These are phyloP conservation scores for Drosophila meridionalis DNA, from an alignment of 2,888 invertebrate genomes.

Conservation along the genomic window DNA sequence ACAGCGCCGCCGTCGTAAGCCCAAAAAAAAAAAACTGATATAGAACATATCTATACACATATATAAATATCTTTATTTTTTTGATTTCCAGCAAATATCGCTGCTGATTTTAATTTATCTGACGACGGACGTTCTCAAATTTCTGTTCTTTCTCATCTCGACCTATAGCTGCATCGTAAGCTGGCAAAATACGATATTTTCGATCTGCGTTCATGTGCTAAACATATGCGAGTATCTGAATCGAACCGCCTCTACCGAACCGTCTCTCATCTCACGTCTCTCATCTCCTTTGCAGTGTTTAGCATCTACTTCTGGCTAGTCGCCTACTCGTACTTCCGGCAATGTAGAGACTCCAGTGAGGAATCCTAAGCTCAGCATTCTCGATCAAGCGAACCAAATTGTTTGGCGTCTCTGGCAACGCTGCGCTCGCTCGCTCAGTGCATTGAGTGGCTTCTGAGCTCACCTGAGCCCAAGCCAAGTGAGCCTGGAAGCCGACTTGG, in stretches of 20 bases:
- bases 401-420: neutral
- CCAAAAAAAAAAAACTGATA: neutral
- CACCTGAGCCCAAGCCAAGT: neutral
- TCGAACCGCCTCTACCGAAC: neutral
- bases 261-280: neutral
- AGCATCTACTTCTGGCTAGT: constrained; percentile 46
- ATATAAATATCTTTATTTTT: neutral
- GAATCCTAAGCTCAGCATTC: neutral
- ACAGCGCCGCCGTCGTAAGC: constrained; percentile 25
- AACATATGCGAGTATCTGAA: constrained; percentile 25
- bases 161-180: constrained; percentile 7
- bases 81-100: constrained; percentile 20
- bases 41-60: neutral
- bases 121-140: neutral
- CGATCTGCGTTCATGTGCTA: neutral
- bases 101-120: constrained; percentile 25
- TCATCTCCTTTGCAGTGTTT: constrained; percentile 1
- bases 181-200: neutral
- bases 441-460: neutral
- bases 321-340: constrained; percentile 21
- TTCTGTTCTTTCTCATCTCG: neutral
- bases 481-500: neutral
- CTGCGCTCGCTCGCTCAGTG: neutral
- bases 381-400: neutral
- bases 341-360: constrained; percentile 19